phyloP scores from a whole-genome alignment of 2,797 vertebrate genomes.

The Podarcis lilfordi region DNA sequence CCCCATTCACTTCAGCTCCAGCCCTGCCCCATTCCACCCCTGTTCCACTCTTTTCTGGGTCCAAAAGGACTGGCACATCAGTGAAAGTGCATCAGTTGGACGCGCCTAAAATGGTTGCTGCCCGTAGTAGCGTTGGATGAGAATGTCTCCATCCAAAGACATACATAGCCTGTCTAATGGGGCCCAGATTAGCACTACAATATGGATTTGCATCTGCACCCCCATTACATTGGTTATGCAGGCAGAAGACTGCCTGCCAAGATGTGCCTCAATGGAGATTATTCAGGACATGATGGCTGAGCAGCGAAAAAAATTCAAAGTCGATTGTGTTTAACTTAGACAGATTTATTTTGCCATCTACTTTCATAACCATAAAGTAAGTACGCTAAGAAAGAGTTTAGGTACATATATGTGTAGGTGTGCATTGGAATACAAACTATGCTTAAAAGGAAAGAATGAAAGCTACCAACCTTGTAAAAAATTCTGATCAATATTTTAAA shows the following conservation, averaged over 20 bases:
- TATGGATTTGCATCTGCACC: neutral
- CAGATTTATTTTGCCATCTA: neutral
- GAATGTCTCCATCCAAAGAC: neutral
- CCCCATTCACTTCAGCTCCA: too few species aligned
- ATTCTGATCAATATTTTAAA: too few species aligned
- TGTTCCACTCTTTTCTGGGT: too few species aligned
- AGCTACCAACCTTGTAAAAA: too few species aligned
- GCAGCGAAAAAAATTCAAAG: neutral
- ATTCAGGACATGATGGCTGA: neutral
- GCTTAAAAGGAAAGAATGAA: too few species aligned
- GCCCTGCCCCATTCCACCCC: too few species aligned
- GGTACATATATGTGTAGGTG: too few species aligned
- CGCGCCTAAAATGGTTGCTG: too few species aligned
- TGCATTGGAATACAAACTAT: too few species aligned
- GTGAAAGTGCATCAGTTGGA: too few species aligned
- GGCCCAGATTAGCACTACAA: neutral
- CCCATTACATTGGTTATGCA: neutral
- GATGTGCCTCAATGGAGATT: neutral
- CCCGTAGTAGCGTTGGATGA: neutral
- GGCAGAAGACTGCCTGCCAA: neutral
- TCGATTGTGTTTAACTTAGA: neutral
- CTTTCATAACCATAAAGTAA: neutral
- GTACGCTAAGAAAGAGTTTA: neutral
- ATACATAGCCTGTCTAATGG: neutral
- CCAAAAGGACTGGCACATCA: too few species aligned